A percentile compares a stretch with the other conserved stretches of the same genome.
phyloP scores from a whole-genome alignment of 2,888 invertebrate genomes.

The Esperia sulphurella region DNA sequence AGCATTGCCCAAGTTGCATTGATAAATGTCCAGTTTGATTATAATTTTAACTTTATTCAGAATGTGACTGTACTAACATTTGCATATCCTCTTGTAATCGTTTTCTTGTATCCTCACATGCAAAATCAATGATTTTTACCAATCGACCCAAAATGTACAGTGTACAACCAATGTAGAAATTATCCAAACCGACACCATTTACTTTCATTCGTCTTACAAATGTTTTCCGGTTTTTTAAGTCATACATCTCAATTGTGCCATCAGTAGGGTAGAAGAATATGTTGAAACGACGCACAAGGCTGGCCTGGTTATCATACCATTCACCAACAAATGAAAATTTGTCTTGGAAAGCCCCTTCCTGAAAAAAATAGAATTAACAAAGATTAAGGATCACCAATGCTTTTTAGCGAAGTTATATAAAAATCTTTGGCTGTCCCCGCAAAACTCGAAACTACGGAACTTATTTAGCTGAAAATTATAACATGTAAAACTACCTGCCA shows the following conservation, averaged over 20 bases:
- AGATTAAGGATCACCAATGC: neutral
- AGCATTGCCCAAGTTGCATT: too few relatives aligned
- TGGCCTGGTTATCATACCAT: slow-evolving; percentile 92
- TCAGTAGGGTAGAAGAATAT: slow-evolving; percentile 88
- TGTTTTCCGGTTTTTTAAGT: slow-evolving; percentile 80
- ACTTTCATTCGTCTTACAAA: slow-evolving; percentile 85
- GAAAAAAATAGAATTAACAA: slow-evolving; percentile 16
- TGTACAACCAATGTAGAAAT: slow-evolving; percentile 86
- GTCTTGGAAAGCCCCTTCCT: slow-evolving; percentile 74
- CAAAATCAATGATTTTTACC: slow-evolving; percentile 86
- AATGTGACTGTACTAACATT: slow-evolving; percentile 69
- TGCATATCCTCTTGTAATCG: slow-evolving; percentile 82
- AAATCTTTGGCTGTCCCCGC: too few relatives aligned
- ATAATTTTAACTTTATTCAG: too few relatives aligned
- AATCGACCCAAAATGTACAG: slow-evolving; percentile 86
- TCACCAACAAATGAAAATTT: slow-evolving; percentile 85
- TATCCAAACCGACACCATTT: slow-evolving; percentile 81
- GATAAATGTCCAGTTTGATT: too few relatives aligned
- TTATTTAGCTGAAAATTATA: too few relatives aligned
- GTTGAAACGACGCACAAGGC: slow-evolving; percentile 85
- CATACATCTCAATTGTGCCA: slow-evolving; percentile 89
- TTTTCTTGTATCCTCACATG: slow-evolving; percentile 83
- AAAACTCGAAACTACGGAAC: too few relatives aligned
- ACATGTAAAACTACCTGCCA: too few relatives aligned
- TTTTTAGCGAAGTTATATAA: too few relatives aligned